Evolutionary conservation across 2,888 invertebrate species (phyloP).

Genomic region (Patella pellucida): DNA sequence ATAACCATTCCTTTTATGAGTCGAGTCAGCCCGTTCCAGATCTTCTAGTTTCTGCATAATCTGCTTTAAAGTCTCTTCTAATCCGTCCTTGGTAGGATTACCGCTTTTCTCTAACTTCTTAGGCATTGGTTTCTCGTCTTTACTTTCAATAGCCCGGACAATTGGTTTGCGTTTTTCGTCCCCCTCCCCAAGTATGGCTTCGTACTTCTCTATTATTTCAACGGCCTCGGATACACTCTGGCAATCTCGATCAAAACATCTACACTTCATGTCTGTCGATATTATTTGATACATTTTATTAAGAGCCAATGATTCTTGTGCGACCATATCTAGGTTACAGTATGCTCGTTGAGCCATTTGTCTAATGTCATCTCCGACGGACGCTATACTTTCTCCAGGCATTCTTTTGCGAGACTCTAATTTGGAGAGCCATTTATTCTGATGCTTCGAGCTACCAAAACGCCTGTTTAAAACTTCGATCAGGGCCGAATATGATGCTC

Average conservation of each 20-base stretch:
- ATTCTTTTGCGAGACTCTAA: not conserved
- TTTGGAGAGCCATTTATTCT: not conserved
- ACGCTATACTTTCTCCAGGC: conserved; percentile 24
- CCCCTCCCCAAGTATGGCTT: conserved; percentile 29
- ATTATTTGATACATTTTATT: conserved; percentile 33
- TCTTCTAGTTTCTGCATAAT: conserved; percentile 13
- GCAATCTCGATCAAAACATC: conserved; percentile 38
- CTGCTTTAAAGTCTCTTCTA: conserved; percentile 13
- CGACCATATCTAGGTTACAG: conserved; percentile 21
- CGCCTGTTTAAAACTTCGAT: not conserved
- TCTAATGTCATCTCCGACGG: conserved; percentile 28
- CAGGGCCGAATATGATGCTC: not conserved
- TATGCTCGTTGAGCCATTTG: conserved; percentile 30
- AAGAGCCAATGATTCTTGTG: conserved; percentile 33
- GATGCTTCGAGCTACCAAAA: not conserved
- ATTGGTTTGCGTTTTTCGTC: conserved; percentile 18
- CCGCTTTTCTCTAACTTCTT: not conserved
- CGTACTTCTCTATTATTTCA: conserved; percentile 32
- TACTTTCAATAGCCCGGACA: conserved; percentile 21
- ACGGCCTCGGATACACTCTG: conserved; percentile 31
- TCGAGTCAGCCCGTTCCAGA: not conserved
- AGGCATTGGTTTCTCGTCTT: not conserved
- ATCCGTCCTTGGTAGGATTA: not conserved
- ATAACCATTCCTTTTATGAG: not conserved
- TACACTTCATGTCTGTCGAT: conserved; percentile 33